Evolutionary conservation across 1,140 invertebrate genomes (phyloP).

Genomic region (Ctenoplectra terminalis): DNA sequence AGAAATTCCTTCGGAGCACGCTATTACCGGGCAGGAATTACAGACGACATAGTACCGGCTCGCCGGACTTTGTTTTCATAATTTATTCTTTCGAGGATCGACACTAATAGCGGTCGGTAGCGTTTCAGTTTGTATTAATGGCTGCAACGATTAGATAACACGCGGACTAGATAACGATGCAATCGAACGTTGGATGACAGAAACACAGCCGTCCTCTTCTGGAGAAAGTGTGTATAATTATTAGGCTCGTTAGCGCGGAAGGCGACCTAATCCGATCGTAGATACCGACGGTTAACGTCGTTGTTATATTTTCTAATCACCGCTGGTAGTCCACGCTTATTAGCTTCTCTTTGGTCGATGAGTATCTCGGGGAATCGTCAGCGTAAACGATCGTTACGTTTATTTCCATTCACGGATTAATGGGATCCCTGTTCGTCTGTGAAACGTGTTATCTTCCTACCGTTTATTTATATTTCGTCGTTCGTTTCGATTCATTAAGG

Average conservation of each 20-base stretch:
- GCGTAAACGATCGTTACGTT: too few relatives aligned
- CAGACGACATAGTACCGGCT: neutral
- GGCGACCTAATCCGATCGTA: neutral
- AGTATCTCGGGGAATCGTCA: neutral
- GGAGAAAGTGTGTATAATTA: slow-evolving; percentile 51
- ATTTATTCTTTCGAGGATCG: slow-evolving; percentile 44
- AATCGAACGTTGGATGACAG: slow-evolving; percentile 40
- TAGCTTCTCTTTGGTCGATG: neutral
- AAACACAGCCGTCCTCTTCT: slow-evolving; percentile 25
- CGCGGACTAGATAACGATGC: slow-evolving; percentile 20
- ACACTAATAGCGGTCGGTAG: slow-evolving; percentile 13
- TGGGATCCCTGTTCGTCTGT: neutral
- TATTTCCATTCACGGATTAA: slow-evolving; percentile 1
- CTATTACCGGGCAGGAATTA: neutral
- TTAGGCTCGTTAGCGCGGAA: slow-evolving; percentile 33
- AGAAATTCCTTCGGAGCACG: too few relatives aligned
- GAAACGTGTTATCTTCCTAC: neutral
- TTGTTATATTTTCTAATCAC: slow-evolving; percentile 39
- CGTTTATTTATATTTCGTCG: too few relatives aligned
- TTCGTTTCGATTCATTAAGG: neutral
- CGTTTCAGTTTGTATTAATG: slow-evolving; percentile 36
- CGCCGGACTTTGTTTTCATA: slow-evolving; percentile 12
- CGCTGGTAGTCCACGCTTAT: neutral
- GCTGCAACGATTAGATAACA: slow-evolving; percentile 32
- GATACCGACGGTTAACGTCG: slow-evolving; percentile 8